A percentile compares a stretch with the other conserved stretches of the same genome.
phyloP scores from a whole-genome alignment of 1,140 invertebrate species.

The Brachionus calyciflorus region DNA sequence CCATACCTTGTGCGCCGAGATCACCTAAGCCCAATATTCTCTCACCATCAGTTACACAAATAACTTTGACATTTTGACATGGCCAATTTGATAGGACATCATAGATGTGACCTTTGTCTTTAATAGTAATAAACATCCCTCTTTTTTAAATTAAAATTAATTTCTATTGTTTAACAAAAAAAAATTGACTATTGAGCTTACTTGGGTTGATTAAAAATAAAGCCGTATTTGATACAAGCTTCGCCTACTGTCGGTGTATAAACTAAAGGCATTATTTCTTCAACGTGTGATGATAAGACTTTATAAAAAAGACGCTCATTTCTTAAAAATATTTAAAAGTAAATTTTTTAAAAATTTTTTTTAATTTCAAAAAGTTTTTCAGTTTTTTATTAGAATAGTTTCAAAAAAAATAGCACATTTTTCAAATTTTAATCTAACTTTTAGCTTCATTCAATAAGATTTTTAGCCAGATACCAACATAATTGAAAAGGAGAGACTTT shows the following conservation, averaged over 20 bases:
- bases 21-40: slow-evolving; percentile 89
- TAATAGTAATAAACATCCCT: slow-evolving; percentile 87
- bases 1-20: slow-evolving; percentile 89
- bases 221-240: slow-evolving; percentile 47
- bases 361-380: too few relatives aligned
- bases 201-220: slow-evolving; percentile 46
- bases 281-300: slow-evolving; percentile 82
- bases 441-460: too few relatives aligned
- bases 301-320: slow-evolving; percentile 75
- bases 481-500: too few relatives aligned
- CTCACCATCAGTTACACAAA: slow-evolving; percentile 91
- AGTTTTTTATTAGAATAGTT: too few relatives aligned
- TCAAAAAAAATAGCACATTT: too few relatives aligned
- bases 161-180: slow-evolving; percentile 25
- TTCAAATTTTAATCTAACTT: too few relatives aligned
- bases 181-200: neutral
- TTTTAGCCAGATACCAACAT: too few relatives aligned
- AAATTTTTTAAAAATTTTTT: neutral
- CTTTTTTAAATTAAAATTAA: slow-evolving; percentile 48
- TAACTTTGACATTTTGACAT: slow-evolving; percentile 55
- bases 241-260: slow-evolving; percentile 75
- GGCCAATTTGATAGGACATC: slow-evolving; percentile 79
- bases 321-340: slow-evolving; percentile 11
- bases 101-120: slow-evolving; percentile 84
- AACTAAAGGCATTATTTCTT: slow-evolving; percentile 87